These are phyloP conservation scores for Panzeria rudis DNA, from an alignment of 2,888 invertebrate species.

Conservation along the genomic window DNA sequence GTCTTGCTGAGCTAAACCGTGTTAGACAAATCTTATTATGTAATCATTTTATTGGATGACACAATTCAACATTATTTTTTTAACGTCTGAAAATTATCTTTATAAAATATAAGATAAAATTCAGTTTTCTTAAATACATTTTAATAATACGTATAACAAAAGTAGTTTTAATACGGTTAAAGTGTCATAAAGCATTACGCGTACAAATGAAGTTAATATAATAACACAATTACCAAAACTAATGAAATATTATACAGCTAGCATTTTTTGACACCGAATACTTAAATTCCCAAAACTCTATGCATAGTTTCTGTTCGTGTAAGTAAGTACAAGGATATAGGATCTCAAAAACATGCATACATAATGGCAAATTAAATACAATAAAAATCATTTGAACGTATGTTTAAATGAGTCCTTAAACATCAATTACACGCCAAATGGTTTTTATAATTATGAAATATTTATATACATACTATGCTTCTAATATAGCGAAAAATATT, in stretches of 20 bases:
- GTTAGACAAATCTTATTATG: neutral
- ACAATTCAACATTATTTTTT: neutral
- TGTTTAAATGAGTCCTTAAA: conserved; percentile 73
- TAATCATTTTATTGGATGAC: neutral
- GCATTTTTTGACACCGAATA: conserved; percentile 8
- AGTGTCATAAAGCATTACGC: conserved; percentile 11
- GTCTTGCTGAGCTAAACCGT: conserved; percentile 53
- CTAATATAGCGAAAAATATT: conserved; percentile 51
- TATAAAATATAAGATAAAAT: neutral
- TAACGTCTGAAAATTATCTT: neutral
- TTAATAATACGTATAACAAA: neutral
- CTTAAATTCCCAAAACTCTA: conserved; percentile 26
- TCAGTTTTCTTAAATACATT: neutral
- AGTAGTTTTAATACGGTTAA: neutral
- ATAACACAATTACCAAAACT: conserved; percentile 31
- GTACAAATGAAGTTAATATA: conserved; percentile 41
- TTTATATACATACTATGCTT: conserved; percentile 18
- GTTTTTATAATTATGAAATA: conserved; percentile 80
- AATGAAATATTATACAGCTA: conserved; percentile 13
- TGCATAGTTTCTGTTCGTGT: neutral
- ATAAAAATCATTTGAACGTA: conserved; percentile 9
- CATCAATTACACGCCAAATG: conserved; percentile 79
- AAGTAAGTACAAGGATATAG: neutral
- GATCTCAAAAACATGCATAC: neutral
- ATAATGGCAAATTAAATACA: conserved; percentile 14